Conservation (phyloP, 1,140 invertebrate species). For the Drosophila nannoptera region DNA sequence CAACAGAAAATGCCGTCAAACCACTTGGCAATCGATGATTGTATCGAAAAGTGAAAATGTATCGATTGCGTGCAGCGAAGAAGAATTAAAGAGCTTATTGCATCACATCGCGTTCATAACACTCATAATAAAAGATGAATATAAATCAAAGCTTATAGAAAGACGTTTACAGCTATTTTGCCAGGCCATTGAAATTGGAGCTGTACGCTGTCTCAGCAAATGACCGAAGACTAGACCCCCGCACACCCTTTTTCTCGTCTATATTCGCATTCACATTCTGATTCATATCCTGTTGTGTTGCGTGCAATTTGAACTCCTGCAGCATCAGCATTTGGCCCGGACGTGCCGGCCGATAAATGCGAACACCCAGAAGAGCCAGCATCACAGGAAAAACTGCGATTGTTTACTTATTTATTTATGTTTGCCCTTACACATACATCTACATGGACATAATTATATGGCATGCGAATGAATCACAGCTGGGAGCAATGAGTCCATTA, state of each 20-base stretch:
- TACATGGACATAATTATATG: constrained; percentile 12
- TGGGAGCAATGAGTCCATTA: constrained; percentile 6
- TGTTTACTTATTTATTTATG: constrained; percentile 17
- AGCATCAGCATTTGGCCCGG: constrained; percentile 17
- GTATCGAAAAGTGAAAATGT: background rate
- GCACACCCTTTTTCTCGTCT: background rate
- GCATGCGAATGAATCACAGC: constrained; percentile 32
- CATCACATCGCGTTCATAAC: background rate
- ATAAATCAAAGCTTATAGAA: too few species aligned
- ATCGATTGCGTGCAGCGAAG: background rate
- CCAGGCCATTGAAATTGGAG: constrained; percentile 1
- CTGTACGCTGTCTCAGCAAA: background rate
- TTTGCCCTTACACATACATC: constrained; percentile 12
- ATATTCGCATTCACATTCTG: constrained; percentile 1
- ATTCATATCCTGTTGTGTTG: constrained; percentile 12
- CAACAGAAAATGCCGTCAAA: constrained; percentile 54
- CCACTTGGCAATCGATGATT: constrained; percentile 44
- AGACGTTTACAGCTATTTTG: background rate
- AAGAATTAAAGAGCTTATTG: background rate
- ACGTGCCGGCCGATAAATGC: constrained; percentile 13
- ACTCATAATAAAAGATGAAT: too few species aligned
- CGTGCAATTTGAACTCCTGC: constrained; percentile 21
- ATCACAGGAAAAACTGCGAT: background rate
- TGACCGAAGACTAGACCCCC: background rate
- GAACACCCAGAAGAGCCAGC: background rate